Conservation (phyloP, 2,113 vertebrate species). For the human (Homo sapiens) region DNA sequence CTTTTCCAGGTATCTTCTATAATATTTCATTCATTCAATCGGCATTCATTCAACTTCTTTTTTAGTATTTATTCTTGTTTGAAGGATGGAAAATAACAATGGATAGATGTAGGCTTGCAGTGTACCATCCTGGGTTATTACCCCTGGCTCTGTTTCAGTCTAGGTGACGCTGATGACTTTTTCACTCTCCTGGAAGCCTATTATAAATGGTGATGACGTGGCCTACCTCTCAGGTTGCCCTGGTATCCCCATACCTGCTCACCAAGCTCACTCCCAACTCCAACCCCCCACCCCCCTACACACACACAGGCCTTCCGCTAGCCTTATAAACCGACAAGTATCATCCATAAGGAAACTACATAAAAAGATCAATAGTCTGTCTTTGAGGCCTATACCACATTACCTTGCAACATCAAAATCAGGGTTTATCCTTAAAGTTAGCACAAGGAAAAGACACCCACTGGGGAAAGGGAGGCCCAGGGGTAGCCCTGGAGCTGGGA, state of each 20-base stretch:
- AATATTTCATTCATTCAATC: background rate
- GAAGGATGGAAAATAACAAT: background rate
- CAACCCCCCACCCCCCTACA: rapidly evolving
- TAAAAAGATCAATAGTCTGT: rapidly evolving
- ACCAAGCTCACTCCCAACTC: background rate
- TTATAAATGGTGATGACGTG: background rate
- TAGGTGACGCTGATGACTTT: rapidly evolving
- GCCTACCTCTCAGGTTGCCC: background rate
- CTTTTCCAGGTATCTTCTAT: background rate
- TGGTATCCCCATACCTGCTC: background rate
- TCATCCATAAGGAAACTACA: background rate
- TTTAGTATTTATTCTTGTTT: background rate
- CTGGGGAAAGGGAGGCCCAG: too few relatives aligned
- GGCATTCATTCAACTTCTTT: background rate
- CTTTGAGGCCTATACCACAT: too few relatives aligned
- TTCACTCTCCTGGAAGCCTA: background rate
- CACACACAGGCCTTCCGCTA: background rate
- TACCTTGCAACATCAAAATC: background rate
- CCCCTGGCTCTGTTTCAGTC: rapidly evolving
- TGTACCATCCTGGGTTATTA: rapidly evolving
- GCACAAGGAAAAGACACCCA: rapidly evolving
- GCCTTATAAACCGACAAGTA: background rate
- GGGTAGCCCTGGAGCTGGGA: background rate
- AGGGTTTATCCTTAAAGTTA: background rate
- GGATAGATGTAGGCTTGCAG: rapidly evolving